Evolutionary conservation across 1,140 invertebrate species (phyloP).

Genomic region (Pseudomyrmex pallidus): DNA sequence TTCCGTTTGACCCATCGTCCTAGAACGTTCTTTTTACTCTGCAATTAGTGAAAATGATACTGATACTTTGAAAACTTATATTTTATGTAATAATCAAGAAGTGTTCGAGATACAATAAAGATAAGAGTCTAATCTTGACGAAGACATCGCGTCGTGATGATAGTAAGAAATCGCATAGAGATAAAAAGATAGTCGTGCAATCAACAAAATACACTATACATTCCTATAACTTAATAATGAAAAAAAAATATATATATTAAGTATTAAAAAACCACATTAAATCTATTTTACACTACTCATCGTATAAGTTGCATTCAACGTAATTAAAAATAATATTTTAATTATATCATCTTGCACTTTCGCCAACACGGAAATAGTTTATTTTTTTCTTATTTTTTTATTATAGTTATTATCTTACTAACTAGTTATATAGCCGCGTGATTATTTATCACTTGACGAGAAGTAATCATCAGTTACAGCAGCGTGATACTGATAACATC

Average conservation of each 20-base stretch:
- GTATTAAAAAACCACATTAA: no score
- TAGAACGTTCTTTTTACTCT: neutral
- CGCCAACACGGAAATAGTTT: neutral
- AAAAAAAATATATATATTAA: no score
- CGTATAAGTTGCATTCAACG: neutral
- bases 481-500: conserved; percentile 31
- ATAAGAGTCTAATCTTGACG: neutral
- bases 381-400: no score
- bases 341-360: neutral
- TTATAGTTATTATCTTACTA: conserved; percentile 22
- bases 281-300: no score
- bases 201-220: no score
- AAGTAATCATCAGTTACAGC: neutral
- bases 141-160: neutral
- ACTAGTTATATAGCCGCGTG: neutral
- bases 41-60: neutral
- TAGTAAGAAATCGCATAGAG: neutral
- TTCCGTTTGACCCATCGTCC: conserved; percentile 10
- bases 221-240: no score
- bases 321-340: neutral
- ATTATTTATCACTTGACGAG: neutral
- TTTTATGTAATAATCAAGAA: neutral
- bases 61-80: neutral
- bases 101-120: neutral
- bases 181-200: no score